These are phyloP conservation scores for Sepiola atlantica DNA, from an alignment of 2,888 invertebrate genomes.

Conservation along the genomic window DNA sequence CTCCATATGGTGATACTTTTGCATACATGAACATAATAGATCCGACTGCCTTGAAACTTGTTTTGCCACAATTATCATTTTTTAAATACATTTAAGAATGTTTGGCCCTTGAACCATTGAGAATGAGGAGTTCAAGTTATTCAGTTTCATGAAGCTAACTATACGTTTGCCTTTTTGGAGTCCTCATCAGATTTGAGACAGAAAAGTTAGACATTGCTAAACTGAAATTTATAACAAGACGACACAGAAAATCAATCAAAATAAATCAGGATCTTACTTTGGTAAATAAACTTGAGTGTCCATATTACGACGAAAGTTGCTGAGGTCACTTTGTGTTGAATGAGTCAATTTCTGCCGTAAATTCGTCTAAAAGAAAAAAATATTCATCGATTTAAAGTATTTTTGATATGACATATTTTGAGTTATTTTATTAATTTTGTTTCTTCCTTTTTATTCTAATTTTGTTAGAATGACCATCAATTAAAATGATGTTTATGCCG, in stretches of 20 bases:
- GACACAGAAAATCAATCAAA: background rate
- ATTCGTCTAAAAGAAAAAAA: constrained; percentile 70
- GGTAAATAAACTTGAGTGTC: constrained; percentile 80
- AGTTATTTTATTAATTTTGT: background rate
- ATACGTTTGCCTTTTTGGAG: background rate
- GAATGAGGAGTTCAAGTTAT: background rate
- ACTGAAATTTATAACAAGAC: background rate
- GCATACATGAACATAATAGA: too few relatives aligned
- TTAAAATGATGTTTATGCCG: background rate
- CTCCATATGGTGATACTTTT: too few relatives aligned
- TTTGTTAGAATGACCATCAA: background rate
- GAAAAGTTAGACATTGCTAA: background rate
- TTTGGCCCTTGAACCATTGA: too few relatives aligned
- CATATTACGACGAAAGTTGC: constrained; percentile 80
- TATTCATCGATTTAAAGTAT: background rate
- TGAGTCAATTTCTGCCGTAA: constrained; percentile 81
- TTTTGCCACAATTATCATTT: too few relatives aligned
- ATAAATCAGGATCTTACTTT: constrained; percentile 72
- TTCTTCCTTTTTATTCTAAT: background rate
- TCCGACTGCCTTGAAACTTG: too few relatives aligned
- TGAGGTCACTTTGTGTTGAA: constrained; percentile 83
- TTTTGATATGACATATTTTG: background rate
- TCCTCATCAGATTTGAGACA: background rate
- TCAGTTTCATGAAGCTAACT: background rate
- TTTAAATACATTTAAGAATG: too few relatives aligned